phyloP scores from a whole-genome alignment of 2,797 vertebrate genomes.

The Anolis apletophallus region DNA sequence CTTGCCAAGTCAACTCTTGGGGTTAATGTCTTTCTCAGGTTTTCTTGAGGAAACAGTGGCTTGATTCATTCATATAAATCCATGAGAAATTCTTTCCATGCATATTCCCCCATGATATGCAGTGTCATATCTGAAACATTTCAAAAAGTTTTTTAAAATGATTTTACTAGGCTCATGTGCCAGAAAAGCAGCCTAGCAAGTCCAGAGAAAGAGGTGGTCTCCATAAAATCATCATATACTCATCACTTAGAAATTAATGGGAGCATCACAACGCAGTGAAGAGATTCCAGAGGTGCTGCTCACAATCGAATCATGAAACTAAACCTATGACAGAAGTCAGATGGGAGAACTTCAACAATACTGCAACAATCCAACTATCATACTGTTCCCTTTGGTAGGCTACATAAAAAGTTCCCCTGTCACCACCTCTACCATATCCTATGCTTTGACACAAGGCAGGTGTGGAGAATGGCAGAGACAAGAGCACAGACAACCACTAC shows the following conservation, averaged over 20 bases:
- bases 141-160: neutral
- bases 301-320: neutral
- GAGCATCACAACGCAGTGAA: too few species aligned
- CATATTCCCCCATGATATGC: neutral
- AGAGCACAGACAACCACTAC: neutral
- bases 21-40: neutral
- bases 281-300: neutral
- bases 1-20: neutral
- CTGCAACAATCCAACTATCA: neutral
- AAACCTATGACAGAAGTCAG: neutral
- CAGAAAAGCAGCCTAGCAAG: neutral
- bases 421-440: neutral
- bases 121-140: neutral
- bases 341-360: neutral
- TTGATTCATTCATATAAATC: neutral
- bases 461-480: neutral
- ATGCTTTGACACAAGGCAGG: neutral
- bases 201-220: neutral
- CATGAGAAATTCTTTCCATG: slow-evolving; percentile 10
- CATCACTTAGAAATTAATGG: neutral
- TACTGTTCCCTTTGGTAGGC: neutral
- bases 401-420: too few species aligned
- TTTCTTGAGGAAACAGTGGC: neutral
- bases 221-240: neutral
- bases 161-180: neutral